These are phyloP conservation scores for Liparis tanakae DNA, from an alignment of 2,797 vertebrate species.

Conservation along the genomic window DNA sequence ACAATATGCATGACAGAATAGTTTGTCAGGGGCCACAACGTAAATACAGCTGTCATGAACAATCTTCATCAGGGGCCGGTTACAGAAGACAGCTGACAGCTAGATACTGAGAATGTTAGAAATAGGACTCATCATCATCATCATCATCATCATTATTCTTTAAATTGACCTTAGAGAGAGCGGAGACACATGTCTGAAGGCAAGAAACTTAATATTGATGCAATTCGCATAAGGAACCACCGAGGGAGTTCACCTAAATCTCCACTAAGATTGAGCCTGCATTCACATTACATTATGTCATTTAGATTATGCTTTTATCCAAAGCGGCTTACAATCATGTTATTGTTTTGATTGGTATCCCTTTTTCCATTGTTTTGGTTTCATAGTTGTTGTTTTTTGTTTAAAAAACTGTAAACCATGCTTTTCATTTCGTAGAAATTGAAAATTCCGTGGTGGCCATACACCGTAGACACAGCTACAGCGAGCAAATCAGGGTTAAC, in stretches of 20 bases:
- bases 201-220: constrained; percentile 16
- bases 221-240: constrained; percentile 24
- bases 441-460: too few species aligned
- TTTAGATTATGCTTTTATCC: too few species aligned
- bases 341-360: too few species aligned
- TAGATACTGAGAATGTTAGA: constrained; percentile 36
- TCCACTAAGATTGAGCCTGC: constrained; percentile 8
- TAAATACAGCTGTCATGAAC: constrained; percentile 45
- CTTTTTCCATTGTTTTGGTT: too few species aligned
- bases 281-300: not conserved
- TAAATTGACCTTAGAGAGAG: constrained; percentile 4
- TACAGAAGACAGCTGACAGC: constrained; percentile 46
- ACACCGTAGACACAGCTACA: too few species aligned
- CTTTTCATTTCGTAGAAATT: too few species aligned
- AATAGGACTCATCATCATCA: constrained; percentile 19
- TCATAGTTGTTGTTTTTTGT: too few species aligned
- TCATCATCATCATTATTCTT: constrained; percentile 9
- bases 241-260: not conserved
- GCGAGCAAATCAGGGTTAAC: too few species aligned
- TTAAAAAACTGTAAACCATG: too few species aligned
- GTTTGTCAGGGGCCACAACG: constrained; percentile 35
- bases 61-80: constrained; percentile 33
- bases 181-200: constrained; percentile 12
- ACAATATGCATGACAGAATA: constrained; percentile 38
- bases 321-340: too few species aligned